Base-by-base conservation (phyloP, 2,797 vertebrate genomes). In the Todus mexicanus region DNA sequence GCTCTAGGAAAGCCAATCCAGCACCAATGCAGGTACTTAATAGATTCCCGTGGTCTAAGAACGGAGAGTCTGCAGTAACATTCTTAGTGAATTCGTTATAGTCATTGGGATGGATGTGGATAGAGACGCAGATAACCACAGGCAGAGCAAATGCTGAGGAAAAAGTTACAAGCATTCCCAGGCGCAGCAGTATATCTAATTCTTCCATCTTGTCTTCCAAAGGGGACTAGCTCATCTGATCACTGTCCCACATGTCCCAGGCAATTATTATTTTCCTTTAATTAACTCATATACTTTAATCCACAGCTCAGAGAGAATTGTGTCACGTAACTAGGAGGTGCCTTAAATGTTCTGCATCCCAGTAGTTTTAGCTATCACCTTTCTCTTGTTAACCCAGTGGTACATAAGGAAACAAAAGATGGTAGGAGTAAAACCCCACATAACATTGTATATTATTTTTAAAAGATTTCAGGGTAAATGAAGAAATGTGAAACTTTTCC, bases 221-320 rank as follows among this genome's bases (percentile, higher is more conserved):
- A 64, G 26, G 86, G 72, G 75, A 89, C 69, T 65, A 89, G 37
- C 40, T 89, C 2, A 0, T 78, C 75, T 91, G 42, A 90, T 90
- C 27, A 25, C 70, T 51, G 54, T 93, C 94, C 90, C 94, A 96
- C 72, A 69, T 26, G 92, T 83, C 88, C 87, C 95, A 87, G 90
- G 87, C 92, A 96, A 96, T 96, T 94, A 95, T 26, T 85, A 72
- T 64, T 94, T 94, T 47, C 53, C 78, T 89, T 89, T 96, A 96
- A 96, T 96, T 96, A 96, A 96, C 76, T 63, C 72, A 66, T 63
- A 23, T 72, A 35, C 56, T 86, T 92, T 51, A 85, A 92, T 88
- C 47, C 45, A 78, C 54, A 56, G 75, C 76, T 92, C 87, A 59
- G 93, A 90, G 54, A 64, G 26, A 88, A 86, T 18, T 35, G 54